A percentile compares a stretch with the other conserved stretches of the same genome.
These are phyloP conservation scores for Orthosia gothica DNA, from an alignment of 2,888 invertebrate species.

Conservation along the genomic window DNA sequence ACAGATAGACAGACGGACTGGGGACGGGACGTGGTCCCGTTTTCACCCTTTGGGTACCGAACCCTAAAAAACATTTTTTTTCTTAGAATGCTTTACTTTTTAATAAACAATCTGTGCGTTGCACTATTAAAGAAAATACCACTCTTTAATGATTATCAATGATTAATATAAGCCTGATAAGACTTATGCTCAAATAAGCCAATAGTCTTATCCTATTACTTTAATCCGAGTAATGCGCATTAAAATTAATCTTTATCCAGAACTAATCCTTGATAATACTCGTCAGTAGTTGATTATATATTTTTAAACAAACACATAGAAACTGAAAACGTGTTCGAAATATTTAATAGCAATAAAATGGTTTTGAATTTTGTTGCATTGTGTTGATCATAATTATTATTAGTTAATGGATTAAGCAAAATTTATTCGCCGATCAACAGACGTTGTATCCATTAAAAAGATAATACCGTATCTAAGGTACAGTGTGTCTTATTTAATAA, in stretches of 20 bases:
- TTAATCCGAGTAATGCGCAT: constrained; percentile 42
- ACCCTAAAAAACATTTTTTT: no score
- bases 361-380: no score
- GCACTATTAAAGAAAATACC: background rate
- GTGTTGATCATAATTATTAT: background rate
- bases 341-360: background rate
- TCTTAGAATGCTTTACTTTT: background rate
- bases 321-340: background rate
- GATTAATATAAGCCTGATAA: constrained; percentile 22
- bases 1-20: no score
- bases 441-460: background rate
- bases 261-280: constrained; percentile 14
- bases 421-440: background rate
- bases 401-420: no score
- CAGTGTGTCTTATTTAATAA: background rate
- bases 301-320: background rate
- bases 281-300: constrained; percentile 3
- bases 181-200: background rate
- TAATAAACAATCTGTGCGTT: constrained; percentile 9
- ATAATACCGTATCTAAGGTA: background rate
- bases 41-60: no score
- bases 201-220: constrained; percentile 31
- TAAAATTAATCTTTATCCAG: constrained; percentile 43
- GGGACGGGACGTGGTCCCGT: no score
- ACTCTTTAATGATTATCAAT: background rate